phyloP scores from a whole-genome alignment of 2,888 invertebrate species.

The Balanococcus diminutus region DNA sequence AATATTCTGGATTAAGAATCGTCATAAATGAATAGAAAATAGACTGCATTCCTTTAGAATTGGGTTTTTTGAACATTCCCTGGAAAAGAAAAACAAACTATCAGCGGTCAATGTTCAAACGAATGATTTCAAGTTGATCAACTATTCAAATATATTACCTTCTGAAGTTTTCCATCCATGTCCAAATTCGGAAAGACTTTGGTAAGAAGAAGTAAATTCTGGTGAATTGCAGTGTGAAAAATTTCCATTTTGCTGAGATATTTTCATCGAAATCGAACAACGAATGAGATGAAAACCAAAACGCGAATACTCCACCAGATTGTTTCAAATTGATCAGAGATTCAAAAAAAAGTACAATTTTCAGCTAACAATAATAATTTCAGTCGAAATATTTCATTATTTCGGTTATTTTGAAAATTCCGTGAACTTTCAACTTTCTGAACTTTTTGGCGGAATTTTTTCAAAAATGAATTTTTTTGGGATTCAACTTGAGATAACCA shows the following conservation, averaged over 20 bases:
- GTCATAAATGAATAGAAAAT: conserved; percentile 36
- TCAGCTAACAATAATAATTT: too few species aligned
- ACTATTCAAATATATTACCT: not conserved
- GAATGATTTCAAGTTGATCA: not conserved
- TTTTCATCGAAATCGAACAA: not conserved
- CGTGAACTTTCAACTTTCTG: too few species aligned
- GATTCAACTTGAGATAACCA: too few species aligned
- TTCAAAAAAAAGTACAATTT: too few species aligned
- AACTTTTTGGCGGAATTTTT: too few species aligned
- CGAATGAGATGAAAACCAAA: too few species aligned
- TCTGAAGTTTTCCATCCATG: conserved; percentile 41
- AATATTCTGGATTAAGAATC: conserved; percentile 45
- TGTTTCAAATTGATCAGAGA: too few species aligned
- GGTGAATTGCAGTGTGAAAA: conserved; percentile 28
- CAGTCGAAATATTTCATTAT: too few species aligned
- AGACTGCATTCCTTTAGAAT: conserved; percentile 46
- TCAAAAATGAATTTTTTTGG: too few species aligned
- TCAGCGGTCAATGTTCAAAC: not conserved
- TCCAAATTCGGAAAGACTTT: conserved; percentile 37
- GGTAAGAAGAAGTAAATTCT: conserved; percentile 19
- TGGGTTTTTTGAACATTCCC: conserved; percentile 50
- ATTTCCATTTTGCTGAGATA: conserved; percentile 8
- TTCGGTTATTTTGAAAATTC: too few species aligned
- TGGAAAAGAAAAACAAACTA: not conserved
- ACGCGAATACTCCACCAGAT: too few species aligned